Evolutionary conservation across 2,888 invertebrate species (phyloP), one percentile per base, ranked within the genome.

Genomic region (Tiliacea aurago): DNA sequence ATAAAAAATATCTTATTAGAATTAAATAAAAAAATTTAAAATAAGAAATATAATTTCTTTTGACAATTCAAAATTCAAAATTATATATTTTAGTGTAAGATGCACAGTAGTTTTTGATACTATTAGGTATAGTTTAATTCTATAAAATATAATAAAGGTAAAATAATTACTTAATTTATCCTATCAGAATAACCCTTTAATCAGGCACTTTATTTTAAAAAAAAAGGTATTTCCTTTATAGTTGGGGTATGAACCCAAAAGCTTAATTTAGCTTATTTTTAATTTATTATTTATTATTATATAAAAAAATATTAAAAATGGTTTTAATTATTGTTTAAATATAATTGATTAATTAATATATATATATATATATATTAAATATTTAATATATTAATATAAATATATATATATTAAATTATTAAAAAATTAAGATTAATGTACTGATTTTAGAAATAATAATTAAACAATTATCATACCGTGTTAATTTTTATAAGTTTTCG

Each of bases 231-330:
- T 33, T 33, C 33, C 33, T 33, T 33, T 33, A 33, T 33, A 96
- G 93, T 96, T 96, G 97, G 92, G 96, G 96, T 97, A 97, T 97
- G 97, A 97, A 96, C 96, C 96, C 97, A 97, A 95, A 91, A 97
- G 97, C 97, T 97, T 97, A 86, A 73, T 93, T 96, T 97, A 96
- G 96, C 96, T 93, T 93, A 93, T 93, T 93, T 94, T 94, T 93
- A 93, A 93, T 87, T 80, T n/a, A 78, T 83, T 79, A 62, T n/a
- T 65, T 81, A 67, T 81, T 13, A 13, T 88, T 91, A 86, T 81
- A 84, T 69, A 20, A 51, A 90, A 85, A 86, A 77, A 85, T 88
- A 89, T 88, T 90, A 85, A 74, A 67, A 75, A 90, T 61, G 91
- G 90, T 89, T 81, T 86, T 85, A 86, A 70, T 37, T 15, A 0